Conservation (phyloP, 2,113 vertebrate genomes). For the Datnioides undecimradiatus region DNA sequence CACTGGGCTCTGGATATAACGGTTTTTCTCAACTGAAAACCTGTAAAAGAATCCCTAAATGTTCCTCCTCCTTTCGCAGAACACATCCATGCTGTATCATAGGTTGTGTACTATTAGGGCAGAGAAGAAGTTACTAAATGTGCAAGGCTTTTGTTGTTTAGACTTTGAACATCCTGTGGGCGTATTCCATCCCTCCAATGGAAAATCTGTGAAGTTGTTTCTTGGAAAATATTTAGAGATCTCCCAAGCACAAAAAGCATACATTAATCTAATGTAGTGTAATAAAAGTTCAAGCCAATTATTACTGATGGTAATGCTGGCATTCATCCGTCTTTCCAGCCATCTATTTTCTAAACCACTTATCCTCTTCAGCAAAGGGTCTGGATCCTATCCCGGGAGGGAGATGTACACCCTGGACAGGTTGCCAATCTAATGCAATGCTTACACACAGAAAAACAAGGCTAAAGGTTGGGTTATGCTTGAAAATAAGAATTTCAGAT, state of each 20-base stretch:
- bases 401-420: background rate
- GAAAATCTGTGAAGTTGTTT: constrained; percentile 7
- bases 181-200: background rate
- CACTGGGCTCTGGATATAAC: background rate
- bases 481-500: background rate
- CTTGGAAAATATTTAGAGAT: constrained; percentile 23
- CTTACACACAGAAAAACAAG: background rate
- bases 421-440: background rate
- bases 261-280: constrained; percentile 28
- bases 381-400: background rate
- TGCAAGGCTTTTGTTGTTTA: background rate
- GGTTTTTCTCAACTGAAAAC: background rate
- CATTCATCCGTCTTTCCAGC: constrained; percentile 16
- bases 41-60: background rate
- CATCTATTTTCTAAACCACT: constrained; percentile 13
- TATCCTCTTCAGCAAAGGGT: background rate
- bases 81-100: background rate
- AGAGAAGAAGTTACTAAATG: background rate
- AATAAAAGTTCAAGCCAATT: constrained; percentile 8
- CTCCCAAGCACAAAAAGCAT: constrained; percentile 6
- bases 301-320: background rate
- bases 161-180: background rate
- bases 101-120: background rate
- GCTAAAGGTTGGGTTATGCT: background rate
- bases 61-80: too few relatives aligned